Evolutionary conservation across 2,888 invertebrate genomes (phyloP), one percentile per base, ranked within the genome.

Genomic region (Coremacera marginata): DNA sequence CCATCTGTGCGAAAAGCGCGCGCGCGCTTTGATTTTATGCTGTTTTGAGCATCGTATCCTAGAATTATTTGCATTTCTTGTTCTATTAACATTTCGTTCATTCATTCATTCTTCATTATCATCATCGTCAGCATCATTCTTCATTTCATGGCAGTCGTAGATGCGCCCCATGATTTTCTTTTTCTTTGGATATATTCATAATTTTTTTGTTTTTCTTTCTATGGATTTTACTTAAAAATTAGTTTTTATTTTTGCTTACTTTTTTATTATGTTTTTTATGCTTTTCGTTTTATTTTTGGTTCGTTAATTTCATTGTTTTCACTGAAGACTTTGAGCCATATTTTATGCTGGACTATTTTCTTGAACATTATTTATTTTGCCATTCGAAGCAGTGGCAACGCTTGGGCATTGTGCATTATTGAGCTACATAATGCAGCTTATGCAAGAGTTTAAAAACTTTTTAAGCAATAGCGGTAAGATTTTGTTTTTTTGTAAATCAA

Each of bases 251-350:
- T 14, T 31, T 27, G 9, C 2, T 31, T 19, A 19, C 19, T 34
- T 63, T 63, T 27, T 44, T 44, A 11, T 11, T 44, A n/a, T 34
- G 22, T 49, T 71, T 14, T n/a, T 51, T 51, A n/a, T 65, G 63
- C 22, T 73, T 65, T 73, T 25, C 63, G 51, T 65, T 55, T 65
- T 82, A 80, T 83, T 75, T 70, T 83, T 84, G 85, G 82, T 84
- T 86, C 84, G 85, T 86, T 85, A 86, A 84, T 84, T 86, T 86
- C 84, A 84, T 85, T 86, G 85, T 85, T 85, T 83, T 84, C 82
- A 82, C 84, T 83, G 80, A 84, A 81, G 31, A 51, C 63, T 68
- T 72, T 55, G 74, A 74, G 55, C 67, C 52, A 25, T 55, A 34
- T 70, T 70, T 70, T 70, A 51, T 70, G 70, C 31, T 34, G 70